Conservation (phyloP, 1,140 invertebrate genomes). For the Cotesia typhae region DNA sequence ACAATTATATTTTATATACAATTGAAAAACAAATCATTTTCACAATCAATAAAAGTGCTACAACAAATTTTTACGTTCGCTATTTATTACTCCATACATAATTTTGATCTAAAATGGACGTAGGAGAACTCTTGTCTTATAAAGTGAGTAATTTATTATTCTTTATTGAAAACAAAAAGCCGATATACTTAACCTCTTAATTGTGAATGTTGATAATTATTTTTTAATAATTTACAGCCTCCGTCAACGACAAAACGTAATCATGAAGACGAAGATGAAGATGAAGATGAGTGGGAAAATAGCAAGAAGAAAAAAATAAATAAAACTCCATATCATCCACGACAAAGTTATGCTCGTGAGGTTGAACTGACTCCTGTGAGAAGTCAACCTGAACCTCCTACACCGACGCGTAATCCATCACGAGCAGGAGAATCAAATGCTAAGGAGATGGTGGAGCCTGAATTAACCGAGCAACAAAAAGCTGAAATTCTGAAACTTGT, state of each 20-base stretch:
- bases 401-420: conserved; percentile 62
- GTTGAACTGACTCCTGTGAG: conserved; percentile 59
- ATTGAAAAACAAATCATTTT: no score
- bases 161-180: conserved; percentile 5
- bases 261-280: conserved; percentile 73
- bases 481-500: conserved; percentile 84
- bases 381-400: conserved; percentile 65
- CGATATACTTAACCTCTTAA: conserved; percentile 28
- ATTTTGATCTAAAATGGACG: not conserved
- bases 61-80: conserved; percentile 20
- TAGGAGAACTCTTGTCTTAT: conserved; percentile 40
- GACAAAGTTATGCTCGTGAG: conserved; percentile 56
- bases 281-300: conserved; percentile 70
- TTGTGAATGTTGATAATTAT: conserved; percentile 27
- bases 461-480: conserved; percentile 77
- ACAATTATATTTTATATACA: no score
- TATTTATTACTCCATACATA: conserved; percentile 31
- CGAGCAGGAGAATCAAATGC: conserved; percentile 53
- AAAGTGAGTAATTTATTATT: conserved; percentile 40
- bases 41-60: no score
- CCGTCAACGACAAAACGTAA: conserved; percentile 81
- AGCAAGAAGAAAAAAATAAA: conserved; percentile 60
- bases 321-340: conserved; percentile 62
- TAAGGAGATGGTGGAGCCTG: conserved; percentile 69
- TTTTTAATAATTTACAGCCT: conserved; percentile 68